These are phyloP conservation scores for Serranus cabrilla DNA, from an alignment of 2,797 vertebrate genomes.

Conservation along the genomic window DNA sequence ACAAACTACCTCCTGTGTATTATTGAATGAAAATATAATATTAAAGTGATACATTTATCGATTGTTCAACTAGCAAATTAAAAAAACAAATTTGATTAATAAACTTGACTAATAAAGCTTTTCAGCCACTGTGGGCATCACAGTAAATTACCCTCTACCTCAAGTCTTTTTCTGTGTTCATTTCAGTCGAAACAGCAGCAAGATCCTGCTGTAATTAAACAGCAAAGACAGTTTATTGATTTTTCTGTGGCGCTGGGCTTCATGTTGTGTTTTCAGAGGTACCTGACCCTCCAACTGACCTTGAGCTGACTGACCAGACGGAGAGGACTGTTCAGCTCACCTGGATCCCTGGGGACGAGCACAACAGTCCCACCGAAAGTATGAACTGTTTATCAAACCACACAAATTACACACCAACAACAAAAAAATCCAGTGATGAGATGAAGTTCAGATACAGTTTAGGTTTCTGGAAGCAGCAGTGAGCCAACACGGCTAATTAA, in stretches of 20 bases:
- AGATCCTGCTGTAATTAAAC: background rate
- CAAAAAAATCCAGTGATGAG: too few relatives aligned
- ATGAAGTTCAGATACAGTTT: background rate
- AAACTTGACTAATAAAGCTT: background rate
- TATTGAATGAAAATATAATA: background rate
- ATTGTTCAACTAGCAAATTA: background rate
- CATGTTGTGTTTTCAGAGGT: constrained; percentile 82
- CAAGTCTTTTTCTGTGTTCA: background rate
- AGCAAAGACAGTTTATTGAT: background rate
- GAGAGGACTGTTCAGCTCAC: constrained; percentile 92
- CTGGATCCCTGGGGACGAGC: constrained; percentile 94
- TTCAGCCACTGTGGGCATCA: background rate
- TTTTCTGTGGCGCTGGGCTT: background rate
- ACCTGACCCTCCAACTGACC: constrained; percentile 92
- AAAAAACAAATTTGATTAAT: background rate
- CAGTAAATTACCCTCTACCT: background rate
- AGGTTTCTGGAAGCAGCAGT: background rate
- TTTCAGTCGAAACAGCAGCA: background rate
- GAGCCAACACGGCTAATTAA: background rate
- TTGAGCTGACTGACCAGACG: constrained; percentile 92
- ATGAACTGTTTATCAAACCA: constrained; percentile 56
- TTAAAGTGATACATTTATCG: background rate
- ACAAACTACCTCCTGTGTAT: background rate
- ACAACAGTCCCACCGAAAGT: constrained; percentile 95
- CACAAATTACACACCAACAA: too few relatives aligned